phyloP scores from a whole-genome alignment of 1,140 invertebrate genomes.

The Drosophila ohnishii region DNA sequence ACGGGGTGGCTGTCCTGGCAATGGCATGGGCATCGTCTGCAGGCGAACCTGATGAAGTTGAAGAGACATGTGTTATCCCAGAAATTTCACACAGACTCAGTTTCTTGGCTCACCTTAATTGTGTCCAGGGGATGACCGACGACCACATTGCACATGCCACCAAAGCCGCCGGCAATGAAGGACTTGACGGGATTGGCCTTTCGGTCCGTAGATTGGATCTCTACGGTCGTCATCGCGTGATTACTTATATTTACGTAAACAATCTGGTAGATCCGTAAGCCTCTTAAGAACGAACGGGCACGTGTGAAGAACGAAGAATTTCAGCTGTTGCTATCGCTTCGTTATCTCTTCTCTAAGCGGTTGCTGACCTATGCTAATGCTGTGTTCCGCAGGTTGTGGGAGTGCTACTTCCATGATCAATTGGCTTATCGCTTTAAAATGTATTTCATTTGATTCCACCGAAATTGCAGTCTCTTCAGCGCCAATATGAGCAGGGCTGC shows the following conservation, averaged over 20 bases:
- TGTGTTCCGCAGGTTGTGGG: conserved; percentile 1
- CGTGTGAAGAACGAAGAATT: conserved; percentile 16
- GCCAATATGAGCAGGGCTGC: not conserved
- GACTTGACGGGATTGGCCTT: conserved; percentile 93
- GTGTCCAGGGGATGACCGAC: conserved; percentile 97
- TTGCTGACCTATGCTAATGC: conserved; percentile 50
- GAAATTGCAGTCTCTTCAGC: conserved; percentile 21
- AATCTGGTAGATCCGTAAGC: conserved; percentile 4
- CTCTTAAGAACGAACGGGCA: conserved; percentile 2
- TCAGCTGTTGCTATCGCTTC: conserved; percentile 32
- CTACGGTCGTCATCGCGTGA: conserved; percentile 26
- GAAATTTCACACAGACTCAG: not conserved
- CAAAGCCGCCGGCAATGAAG: conserved; percentile 98
- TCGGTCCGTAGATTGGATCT: conserved; percentile 42
- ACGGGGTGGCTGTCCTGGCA: conserved; percentile 88
- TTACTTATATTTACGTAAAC: conserved; percentile 64
- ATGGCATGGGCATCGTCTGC: conserved; percentile 94
- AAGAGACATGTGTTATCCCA: not conserved
- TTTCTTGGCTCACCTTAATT: conserved; percentile 87
- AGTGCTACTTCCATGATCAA: conserved; percentile 54
- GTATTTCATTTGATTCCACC: conserved; percentile 24
- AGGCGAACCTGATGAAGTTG: conserved; percentile 88
- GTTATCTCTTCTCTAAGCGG: conserved; percentile 40
- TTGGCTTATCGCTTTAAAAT: conserved; percentile 24
- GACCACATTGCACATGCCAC: conserved; percentile 96